Base-by-base conservation (phyloP, 2,113 vertebrate species). In the Passer domesticus region DNA sequence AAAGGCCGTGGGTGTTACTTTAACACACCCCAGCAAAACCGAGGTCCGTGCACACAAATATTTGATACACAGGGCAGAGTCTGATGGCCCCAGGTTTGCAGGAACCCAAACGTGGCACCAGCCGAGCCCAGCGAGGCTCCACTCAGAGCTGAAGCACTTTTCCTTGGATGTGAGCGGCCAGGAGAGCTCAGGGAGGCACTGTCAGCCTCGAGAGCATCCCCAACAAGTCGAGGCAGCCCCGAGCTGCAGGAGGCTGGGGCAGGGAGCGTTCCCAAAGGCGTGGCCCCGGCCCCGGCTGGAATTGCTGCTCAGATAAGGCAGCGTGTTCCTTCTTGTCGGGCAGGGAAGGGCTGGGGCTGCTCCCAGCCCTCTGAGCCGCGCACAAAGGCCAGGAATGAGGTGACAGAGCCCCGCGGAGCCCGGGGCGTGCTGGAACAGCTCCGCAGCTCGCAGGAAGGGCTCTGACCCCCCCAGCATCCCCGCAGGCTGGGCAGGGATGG, bases 301-400 rank as follows among this genome's bases (percentile, higher is more conserved):
- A 94, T 55, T 16, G 64, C 90, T 10, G 83, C 96, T 92, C 84
- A 44, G 96, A 97, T 92, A 96, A 95, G 47, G 60, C 92, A 20
- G 96, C 97, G 23, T 96, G 97, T 98, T 63, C 73, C 85, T 96
- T 95, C 97, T 96, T 85, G 97, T 47, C 87, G 49, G 94, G 85
- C 60, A 94, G 96, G 97, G 97, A 95, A 97, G 97, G 97, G 97
- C 97, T 96, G 47, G 6, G 47, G 39, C 89, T 96, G 96, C 96
- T 97, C 97, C 96, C 87, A 70, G 33, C 4, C 88, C 33, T 68
- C 64, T 59, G 60, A 90, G 95, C 95, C 91, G 68, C 63, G 92
- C 93, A 96, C 95, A 95, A 95, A 94, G 64, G 80, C 62, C 78
- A 79, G 93, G 58, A 88, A 84, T 76, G 94, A 78, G 95, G 50